These are phyloP conservation scores for Xerus rutilus DNA, from an alignment of 2,797 vertebrate species.

Conservation along the genomic window DNA sequence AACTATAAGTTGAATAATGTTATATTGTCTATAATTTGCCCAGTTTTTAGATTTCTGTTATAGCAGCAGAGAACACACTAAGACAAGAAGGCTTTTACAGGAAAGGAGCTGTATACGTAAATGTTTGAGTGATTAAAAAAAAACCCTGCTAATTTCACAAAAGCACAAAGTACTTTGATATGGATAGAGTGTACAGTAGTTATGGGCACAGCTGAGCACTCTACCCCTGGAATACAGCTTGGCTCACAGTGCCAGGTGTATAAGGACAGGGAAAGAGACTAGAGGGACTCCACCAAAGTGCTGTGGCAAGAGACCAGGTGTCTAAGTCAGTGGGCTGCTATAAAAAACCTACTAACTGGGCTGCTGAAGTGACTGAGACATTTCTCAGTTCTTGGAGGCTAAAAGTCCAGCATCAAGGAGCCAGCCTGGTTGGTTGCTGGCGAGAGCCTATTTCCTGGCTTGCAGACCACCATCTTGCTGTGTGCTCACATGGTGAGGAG, in stretches of 20 bases:
- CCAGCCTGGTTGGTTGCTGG: not conserved
- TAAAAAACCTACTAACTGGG: too few relatives aligned
- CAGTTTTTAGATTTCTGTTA: not conserved
- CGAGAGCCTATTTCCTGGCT: not conserved
- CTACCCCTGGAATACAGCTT: not conserved
- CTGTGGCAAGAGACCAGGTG: not conserved
- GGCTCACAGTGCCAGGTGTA: not conserved
- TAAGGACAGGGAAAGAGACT: not conserved
- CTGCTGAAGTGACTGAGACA: not conserved
- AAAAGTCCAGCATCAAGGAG: not conserved
- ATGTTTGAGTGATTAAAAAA: not conserved
- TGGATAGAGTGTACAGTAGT: not conserved
- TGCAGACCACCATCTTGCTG: not conserved
- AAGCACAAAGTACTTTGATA: not conserved
- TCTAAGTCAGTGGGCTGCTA: not conserved
- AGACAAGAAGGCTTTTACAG: not conserved
- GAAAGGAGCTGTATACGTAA: not conserved
- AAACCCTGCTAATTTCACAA: not conserved
- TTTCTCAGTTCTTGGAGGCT: not conserved
- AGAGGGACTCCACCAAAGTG: not conserved
- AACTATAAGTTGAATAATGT: not conserved
- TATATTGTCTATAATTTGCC: not conserved
- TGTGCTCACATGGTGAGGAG: fast-evolving
- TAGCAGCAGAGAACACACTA: not conserved
- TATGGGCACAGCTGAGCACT: too few relatives aligned